Base-by-base conservation (phyloP, 1,140 invertebrate genomes). In the Penaeus indicus region DNA sequence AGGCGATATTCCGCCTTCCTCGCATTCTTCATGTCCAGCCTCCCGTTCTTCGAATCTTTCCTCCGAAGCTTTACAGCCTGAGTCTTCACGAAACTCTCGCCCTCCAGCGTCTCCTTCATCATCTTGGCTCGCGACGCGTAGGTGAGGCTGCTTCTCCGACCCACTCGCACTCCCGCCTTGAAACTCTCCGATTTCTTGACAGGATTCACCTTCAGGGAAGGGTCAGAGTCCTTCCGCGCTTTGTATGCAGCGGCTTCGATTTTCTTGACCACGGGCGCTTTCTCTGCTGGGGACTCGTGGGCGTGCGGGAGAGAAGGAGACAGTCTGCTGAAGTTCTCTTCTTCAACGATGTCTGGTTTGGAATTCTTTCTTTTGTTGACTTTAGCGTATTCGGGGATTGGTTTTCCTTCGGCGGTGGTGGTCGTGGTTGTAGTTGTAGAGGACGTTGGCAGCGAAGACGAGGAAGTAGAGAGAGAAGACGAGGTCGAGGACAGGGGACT, bases 171-270 rank as follows among this genome's bases (percentile, higher is more conserved):
- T 61, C 87, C 78, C 22, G 75, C 84, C 84, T 89, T 89, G 61
- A 91, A 91, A 77, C 90, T 91, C 75, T 91, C 90, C 5, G 89
- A 72, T 63, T 88, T 88, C 78, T 89, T 90, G 22, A 91, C 90
- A 8, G 89, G 86, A 60, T 88, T 90, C n/a, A 82, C 86, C 22
- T 85, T 85, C 21, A 89, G 69, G 25, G 90, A 63, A 3, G 86
- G 86, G 21, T 91, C 89, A 1, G 63, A 72, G 22, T 91, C 90
- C 60, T 91, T 91, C 10, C 86, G 75, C 4, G 78, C 63, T 69
- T 85, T 91, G 79, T 85, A 84, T 19, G 80, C 88, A 27, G 87
- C 85, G 4, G 86, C 81, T 19, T 89, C 88, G 21, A 91, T 86
- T 47, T 88, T 90, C 86, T 90, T 91, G n/a, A 90, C 90, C 11